Evolutionary conservation across 2,888 invertebrate species (phyloP).

Genomic region (Cerastis rubricosa): DNA sequence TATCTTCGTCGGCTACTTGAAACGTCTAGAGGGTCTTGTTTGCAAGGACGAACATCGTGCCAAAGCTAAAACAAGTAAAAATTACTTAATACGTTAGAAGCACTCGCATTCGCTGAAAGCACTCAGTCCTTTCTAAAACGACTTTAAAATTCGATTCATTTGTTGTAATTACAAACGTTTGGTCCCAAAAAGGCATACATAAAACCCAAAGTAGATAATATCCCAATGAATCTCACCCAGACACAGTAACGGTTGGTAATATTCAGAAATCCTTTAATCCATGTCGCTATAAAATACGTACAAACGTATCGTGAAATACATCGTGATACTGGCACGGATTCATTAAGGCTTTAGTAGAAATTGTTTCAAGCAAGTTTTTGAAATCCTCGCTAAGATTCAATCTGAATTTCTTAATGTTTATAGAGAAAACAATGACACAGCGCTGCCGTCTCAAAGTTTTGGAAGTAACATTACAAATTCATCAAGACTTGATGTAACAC

Average conservation of each 20-base stretch:
- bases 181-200: constrained; percentile 44
- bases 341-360: constrained; percentile 37
- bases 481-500: constrained; percentile 45
- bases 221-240: constrained; percentile 56
- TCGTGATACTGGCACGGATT: constrained; percentile 37
- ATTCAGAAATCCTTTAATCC: constrained; percentile 62
- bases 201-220: constrained; percentile 55
- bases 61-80: background rate
- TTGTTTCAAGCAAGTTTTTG: constrained; percentile 25
- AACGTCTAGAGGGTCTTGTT: background rate
- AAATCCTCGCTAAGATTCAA: constrained; percentile 27
- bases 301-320: constrained; percentile 47
- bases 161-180: constrained; percentile 47
- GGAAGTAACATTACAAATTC: constrained; percentile 55
- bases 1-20: constrained; percentile 8
- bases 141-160: constrained; percentile 42
- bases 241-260: constrained; percentile 47
- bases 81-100: background rate
- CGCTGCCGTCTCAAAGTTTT: constrained; percentile 25
- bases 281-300: constrained; percentile 39
- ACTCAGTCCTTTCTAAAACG: constrained; percentile 16
- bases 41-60: background rate
- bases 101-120: constrained; percentile 17
- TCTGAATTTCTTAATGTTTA: constrained; percentile 34
- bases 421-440: constrained; percentile 32